Percentiles rank a stretch among this genome's conserved stretches.
These are phyloP conservation scores for Camponotus vicinus DNA, from an alignment of 1,140 invertebrate genomes.

Conservation along the genomic window DNA sequence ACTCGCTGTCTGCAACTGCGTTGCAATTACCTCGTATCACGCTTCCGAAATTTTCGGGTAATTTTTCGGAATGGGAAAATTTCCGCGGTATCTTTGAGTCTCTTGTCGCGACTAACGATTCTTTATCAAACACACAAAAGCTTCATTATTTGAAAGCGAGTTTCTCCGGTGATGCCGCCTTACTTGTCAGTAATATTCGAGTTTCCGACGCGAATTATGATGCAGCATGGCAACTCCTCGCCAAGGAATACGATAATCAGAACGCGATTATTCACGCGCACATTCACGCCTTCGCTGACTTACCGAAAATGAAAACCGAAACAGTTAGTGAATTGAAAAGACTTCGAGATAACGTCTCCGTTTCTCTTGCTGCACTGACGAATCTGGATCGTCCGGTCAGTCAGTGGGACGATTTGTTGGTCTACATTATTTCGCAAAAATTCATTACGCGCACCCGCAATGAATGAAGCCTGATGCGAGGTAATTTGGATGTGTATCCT, in stretches of 20 bases:
- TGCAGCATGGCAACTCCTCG: not conserved
- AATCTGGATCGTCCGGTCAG: not conserved
- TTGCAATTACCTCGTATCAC: too few relatives aligned
- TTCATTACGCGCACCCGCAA: not conserved
- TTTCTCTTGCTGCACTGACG: conserved; percentile 1
- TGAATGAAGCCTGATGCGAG: conserved; percentile 21
- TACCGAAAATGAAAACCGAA: not conserved
- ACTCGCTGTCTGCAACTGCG: too few relatives aligned
- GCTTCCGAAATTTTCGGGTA: not conserved
- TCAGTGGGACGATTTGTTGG: not conserved
- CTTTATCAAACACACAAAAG: not conserved
- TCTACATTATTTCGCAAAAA: not conserved
- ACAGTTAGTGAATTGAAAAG: not conserved
- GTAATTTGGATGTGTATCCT: not conserved
- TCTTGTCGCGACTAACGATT: not conserved
- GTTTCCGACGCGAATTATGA: not conserved
- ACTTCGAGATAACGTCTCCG: not conserved
- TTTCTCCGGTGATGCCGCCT: not conserved
- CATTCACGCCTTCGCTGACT: not conserved
- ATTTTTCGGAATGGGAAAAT: not conserved
- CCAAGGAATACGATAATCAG: not conserved
- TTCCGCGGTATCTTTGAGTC: not conserved
- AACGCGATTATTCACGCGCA: not conserved
- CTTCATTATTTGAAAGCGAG: not conserved
- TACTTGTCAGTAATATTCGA: not conserved